Evolutionary conservation across 2,113 vertebrate species (phyloP).

Genomic region (Brachypteracias leptosomus): DNA sequence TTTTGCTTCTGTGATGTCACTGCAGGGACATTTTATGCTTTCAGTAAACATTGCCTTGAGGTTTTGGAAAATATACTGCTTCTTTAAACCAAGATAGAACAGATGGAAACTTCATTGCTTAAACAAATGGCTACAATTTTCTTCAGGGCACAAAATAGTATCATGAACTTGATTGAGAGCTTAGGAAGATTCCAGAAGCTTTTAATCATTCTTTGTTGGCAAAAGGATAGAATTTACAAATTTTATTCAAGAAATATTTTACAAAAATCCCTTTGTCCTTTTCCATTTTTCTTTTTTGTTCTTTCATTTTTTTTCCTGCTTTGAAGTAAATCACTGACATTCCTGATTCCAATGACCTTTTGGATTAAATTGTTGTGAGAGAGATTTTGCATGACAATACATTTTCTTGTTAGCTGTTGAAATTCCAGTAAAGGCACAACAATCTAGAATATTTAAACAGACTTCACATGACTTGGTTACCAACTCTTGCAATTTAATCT

Average conservation of each 20-base stretch:
- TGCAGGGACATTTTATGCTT: conserved; percentile 44
- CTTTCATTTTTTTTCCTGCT: neutral
- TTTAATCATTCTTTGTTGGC: neutral
- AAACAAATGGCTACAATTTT: conserved; percentile 46
- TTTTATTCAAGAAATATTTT: neutral
- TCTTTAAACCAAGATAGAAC: conserved; percentile 60
- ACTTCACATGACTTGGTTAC: neutral
- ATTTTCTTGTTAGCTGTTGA: neutral
- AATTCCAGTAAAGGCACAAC: neutral
- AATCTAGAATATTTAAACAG: neutral
- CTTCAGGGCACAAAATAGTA: conserved; percentile 19
- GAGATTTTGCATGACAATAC: conserved; percentile 20
- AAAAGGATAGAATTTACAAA: neutral
- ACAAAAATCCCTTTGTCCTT: neutral
- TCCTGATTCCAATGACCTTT: neutral
- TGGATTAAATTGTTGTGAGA: neutral
- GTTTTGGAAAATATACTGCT: conserved; percentile 47
- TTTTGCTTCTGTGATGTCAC: conserved; percentile 40
- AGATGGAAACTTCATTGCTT: conserved; percentile 58
- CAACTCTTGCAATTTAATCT: neutral
- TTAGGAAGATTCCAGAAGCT: conserved; percentile 34
- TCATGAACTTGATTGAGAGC: neutral
- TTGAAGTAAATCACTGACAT: neutral
- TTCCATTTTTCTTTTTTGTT: neutral
- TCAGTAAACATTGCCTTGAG: conserved; percentile 34